phyloP scores from a whole-genome alignment of 1,140 invertebrate genomes.

The Bombus consobrinus region DNA sequence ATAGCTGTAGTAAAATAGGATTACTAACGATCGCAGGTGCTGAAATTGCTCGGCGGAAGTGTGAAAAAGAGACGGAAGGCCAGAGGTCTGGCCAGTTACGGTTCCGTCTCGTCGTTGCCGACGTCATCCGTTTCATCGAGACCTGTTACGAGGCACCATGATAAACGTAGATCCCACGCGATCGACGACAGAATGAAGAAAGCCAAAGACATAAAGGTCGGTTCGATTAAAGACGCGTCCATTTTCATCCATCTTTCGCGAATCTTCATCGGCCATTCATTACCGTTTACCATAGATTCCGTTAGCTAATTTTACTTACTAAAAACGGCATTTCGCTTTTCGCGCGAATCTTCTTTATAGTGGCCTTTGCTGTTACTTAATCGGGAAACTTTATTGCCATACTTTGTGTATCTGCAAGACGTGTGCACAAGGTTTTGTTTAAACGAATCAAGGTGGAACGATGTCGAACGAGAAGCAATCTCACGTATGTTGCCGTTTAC shows the following conservation, averaged over 20 bases:
- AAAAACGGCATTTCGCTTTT: too few relatives aligned
- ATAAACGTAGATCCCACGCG: conserved; percentile 83
- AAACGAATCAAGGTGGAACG: too few relatives aligned
- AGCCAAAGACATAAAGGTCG: conserved; percentile 89
- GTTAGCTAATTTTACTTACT: too few relatives aligned
- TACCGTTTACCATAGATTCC: background rate
- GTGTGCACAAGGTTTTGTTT: too few relatives aligned
- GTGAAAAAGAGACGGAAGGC: conserved; percentile 84
- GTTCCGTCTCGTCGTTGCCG: conserved; percentile 92
- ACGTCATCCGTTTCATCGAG: conserved; percentile 90
- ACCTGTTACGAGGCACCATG: conserved; percentile 84
- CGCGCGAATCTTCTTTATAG: too few relatives aligned
- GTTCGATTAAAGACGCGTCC: background rate
- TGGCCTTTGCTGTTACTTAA: too few relatives aligned
- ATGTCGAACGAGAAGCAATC: too few relatives aligned
- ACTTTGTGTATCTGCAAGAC: too few relatives aligned
- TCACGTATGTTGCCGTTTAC: too few relatives aligned
- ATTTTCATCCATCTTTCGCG: background rate
- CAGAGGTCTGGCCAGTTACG: conserved; percentile 84
- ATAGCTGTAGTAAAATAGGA: background rate
- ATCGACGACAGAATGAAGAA: conserved; percentile 87
- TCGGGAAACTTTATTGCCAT: too few relatives aligned
- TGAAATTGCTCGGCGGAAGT: conserved; percentile 90
- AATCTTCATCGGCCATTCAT: background rate
- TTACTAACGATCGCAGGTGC: conserved; percentile 83